These are phyloP conservation scores for Drosophila melanogaster DNA, from an alignment of 1,140 invertebrate species.

Conservation along the genomic window Release_6_plus_ISO1_MT NT_033779.5:1676001-1676500, in stretches of 20 bases:
- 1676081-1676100: constrained; percentile 3
- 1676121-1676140: constrained; percentile 42
- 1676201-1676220: constrained; percentile 32
- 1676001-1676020: constrained; percentile 12
- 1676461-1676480: constrained; percentile 44
- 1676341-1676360: no score
- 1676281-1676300: constrained; percentile 48
- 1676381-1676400: constrained; percentile 16
- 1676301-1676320: constrained; percentile 55
- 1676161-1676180: constrained; percentile 84
- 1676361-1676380: background rate
- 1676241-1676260: constrained; percentile 66
- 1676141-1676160: constrained; percentile 84
- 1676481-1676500: constrained; percentile 34
- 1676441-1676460: constrained; percentile 58
- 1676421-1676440: constrained; percentile 84
- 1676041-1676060: constrained; percentile 64
- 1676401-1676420: constrained; percentile 83
- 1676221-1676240: constrained; percentile 11
- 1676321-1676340: constrained; percentile 55
- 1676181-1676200: constrained; percentile 84
- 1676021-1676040: constrained; percentile 68
- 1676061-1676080: constrained; percentile 75
- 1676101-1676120: background rate
- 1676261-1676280: constrained; percentile 79